Evolutionary conservation across 2,797 vertebrate genomes (phyloP).

Genomic region (Micromesistius poutassou): DNA sequence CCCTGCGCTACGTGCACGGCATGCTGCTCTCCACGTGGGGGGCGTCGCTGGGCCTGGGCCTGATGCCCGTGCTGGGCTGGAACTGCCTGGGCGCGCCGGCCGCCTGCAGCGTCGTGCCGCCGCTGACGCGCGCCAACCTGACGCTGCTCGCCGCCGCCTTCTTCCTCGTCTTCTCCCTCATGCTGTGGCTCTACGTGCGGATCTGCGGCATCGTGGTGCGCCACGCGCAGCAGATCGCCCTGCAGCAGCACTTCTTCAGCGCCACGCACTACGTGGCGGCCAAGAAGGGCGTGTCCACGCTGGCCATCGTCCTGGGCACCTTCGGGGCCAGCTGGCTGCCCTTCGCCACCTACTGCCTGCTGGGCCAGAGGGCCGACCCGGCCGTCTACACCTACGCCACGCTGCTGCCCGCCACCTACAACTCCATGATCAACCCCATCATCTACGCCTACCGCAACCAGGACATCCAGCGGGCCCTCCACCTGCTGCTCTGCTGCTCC

Average conservation of each 20-base stretch:
- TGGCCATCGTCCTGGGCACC: conserved; percentile 95
- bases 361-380: conserved; percentile 86
- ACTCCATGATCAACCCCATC: conserved; percentile 99
- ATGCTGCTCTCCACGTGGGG: conserved; percentile 91
- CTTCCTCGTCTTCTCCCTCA: conserved; percentile 87
- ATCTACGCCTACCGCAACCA: conserved; percentile 97
- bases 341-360: conserved; percentile 94
- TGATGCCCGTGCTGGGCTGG: conserved; percentile 94
- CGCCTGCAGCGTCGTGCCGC: conserved; percentile 89
- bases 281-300: conserved; percentile 91
- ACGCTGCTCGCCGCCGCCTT: conserved; percentile 88
- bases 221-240: conserved; percentile 96
- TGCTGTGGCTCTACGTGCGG: conserved; percentile 93
- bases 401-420: conserved; percentile 93
- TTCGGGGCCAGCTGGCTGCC: conserved; percentile 98
- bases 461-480: conserved; percentile 94
- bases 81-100: conserved; percentile 85
- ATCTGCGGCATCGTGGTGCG: conserved; percentile 96
- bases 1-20: conserved; percentile 85
- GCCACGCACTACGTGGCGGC: conserved; percentile 91
- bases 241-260: conserved; percentile 95
- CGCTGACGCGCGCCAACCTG: conserved; percentile 88
- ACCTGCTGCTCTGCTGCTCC: conserved; percentile 92
- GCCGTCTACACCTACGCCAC: conserved; percentile 93
- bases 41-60: conserved; percentile 85